These are phyloP conservation scores for Albula goreensis DNA, from an alignment of 2,113 vertebrate species.

Conservation along the genomic window DNA sequence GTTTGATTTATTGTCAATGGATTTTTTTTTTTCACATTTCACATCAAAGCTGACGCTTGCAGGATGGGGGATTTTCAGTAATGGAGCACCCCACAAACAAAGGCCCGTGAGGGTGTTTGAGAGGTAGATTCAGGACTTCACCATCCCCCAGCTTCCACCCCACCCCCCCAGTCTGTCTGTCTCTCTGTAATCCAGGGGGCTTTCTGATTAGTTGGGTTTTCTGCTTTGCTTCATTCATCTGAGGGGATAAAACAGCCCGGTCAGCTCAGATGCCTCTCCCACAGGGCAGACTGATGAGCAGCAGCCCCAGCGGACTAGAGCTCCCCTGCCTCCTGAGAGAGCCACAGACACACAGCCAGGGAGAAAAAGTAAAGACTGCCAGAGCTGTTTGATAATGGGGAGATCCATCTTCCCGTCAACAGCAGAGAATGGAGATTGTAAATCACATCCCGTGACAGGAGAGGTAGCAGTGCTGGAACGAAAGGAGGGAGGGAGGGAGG, in stretches of 20 bases:
- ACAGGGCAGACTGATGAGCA: background rate
- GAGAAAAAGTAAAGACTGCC: background rate
- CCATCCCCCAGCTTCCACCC: too few species aligned
- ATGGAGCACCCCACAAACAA: background rate
- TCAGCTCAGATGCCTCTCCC: background rate
- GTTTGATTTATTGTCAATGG: slow-evolving; percentile 17
- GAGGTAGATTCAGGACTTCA: background rate
- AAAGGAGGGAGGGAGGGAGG: background rate
- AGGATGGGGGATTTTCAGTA: background rate
- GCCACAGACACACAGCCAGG: background rate
- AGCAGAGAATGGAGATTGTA: background rate
- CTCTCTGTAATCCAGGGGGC: background rate
- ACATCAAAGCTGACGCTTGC: background rate
- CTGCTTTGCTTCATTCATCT: background rate
- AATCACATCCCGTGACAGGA: background rate
- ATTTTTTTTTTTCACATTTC: background rate
- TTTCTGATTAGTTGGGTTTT: background rate
- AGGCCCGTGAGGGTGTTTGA: background rate
- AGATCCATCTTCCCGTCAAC: background rate
- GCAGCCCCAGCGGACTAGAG: background rate
- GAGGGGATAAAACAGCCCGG: background rate
- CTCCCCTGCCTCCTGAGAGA: background rate
- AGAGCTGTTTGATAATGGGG: background rate
- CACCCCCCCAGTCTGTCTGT: background rate
- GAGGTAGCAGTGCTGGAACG: background rate